Evolutionary conservation across 2,113 vertebrate genomes (phyloP).

Genomic region (Heterochromis multidens): DNA sequence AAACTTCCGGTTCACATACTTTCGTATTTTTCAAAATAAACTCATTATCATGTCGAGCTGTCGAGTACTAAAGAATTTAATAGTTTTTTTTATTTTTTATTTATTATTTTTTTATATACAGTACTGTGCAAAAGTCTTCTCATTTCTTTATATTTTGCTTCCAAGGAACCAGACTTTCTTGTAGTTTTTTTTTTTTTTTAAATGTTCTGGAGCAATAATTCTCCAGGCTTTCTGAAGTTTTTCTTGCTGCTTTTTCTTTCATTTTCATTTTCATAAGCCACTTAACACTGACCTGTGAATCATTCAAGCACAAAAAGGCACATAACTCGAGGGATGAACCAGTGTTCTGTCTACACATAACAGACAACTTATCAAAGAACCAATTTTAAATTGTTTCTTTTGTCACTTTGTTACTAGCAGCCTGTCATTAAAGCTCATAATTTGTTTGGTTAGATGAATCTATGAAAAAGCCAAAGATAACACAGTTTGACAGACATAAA

Average conservation of each 20-base stretch:
- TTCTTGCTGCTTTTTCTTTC: not conserved
- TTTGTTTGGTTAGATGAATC: too few species aligned
- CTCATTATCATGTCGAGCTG: too few species aligned
- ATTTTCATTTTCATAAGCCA: too few species aligned
- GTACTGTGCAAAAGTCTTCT: not conserved
- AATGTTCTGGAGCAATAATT: not conserved
- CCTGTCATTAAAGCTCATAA: not conserved
- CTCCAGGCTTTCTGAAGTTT: not conserved
- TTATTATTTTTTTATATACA: not conserved
- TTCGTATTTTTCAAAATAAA: constrained; percentile 11
- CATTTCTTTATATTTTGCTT: not conserved
- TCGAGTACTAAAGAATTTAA: fast-evolving
- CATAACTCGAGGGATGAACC: not conserved
- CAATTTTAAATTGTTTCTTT: not conserved
- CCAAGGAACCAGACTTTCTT: not conserved
- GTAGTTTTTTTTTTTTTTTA: too few species aligned
- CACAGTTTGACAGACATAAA: too few species aligned
- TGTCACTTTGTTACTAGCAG: not conserved
- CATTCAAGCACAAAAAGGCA: not conserved
- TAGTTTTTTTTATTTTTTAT: not conserved
- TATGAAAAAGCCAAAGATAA: too few species aligned
- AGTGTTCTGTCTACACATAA: not conserved
- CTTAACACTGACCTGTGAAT: too few species aligned
- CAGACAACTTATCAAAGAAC: not conserved
- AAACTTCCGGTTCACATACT: constrained; percentile 35